Base-by-base conservation (phyloP, 2,888 invertebrate genomes). In the Nasonia oneida region DNA sequence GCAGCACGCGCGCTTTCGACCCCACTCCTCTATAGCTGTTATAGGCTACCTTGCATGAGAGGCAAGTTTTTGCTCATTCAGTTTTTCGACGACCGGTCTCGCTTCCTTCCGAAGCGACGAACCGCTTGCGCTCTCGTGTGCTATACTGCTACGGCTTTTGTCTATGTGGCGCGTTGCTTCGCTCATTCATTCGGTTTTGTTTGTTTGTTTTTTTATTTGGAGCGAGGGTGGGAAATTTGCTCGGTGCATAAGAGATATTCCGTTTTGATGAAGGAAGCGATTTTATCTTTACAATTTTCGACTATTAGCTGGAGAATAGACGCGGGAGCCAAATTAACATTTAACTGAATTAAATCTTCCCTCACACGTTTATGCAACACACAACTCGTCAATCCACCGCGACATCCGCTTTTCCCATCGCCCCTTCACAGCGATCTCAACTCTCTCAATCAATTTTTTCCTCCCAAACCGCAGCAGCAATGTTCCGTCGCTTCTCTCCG, bases 1-100 rank as follows among this genome's bases (percentile, higher is more conserved):
- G 57, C 57, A 61, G 57, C 57, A 61, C 23, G 57, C 57, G 57
- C 57, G 57, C 57, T 61, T 61, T 61, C 57, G 57, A 61, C n/a
- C 57, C 57, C 57, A 61, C 57, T n/a, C 18, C 18, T 6, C 57
- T n/a, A 0, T 15, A n/a, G 14, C 53, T 53, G n/a, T 57, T 4
- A 5, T 3, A 3, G 15, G 12, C 12, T 53, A 61, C 57, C 57
- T 61, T 61, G 57, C 57, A 8, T 8, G n/a, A 61, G 18, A 57
- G 23, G 57, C 57, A 10, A 61, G 57, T 61, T 61, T 61, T 61
- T 61, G 57, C 57, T 61, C 57, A 61, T 61, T 61, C 57, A 23
- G 57, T 61, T 61, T 61, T n/a, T 61, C n/a, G n/a, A 8, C 57
- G 57, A 61, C 57, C 57, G n/a, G 57, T 61, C 57, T 61, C 23